Conservation (phyloP, 2,888 invertebrate species). For the Drosophila mayaguana region DNA sequence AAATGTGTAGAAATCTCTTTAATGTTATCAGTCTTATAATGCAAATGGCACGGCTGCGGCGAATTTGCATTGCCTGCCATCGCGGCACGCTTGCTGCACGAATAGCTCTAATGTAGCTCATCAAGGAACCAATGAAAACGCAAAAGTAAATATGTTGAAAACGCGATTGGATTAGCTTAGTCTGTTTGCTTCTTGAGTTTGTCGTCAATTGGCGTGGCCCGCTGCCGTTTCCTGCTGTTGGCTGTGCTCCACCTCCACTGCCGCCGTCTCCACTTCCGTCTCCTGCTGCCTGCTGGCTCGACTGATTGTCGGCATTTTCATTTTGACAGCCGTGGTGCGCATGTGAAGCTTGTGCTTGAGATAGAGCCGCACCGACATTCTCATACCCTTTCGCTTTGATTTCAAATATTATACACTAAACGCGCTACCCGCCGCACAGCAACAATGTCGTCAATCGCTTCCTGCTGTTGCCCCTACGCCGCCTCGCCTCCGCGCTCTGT, state of each 20-base stretch:
- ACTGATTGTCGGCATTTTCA: conserved; percentile 64
- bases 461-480: conserved; percentile 20
- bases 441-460: conserved; percentile 38
- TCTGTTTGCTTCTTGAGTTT: conserved; percentile 47
- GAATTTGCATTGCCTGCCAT: conserved; percentile 30
- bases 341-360: conserved; percentile 76
- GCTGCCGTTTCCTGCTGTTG: conserved; percentile 23
- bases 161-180: conserved; percentile 69
- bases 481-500: conserved; percentile 14
- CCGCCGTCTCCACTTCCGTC: neutral
- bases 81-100: conserved; percentile 52
- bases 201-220: conserved; percentile 43
- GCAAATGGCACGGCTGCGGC: conserved; percentile 78
- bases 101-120: conserved; percentile 66
- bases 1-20: conserved; percentile 81
- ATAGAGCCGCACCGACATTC: conserved; percentile 70
- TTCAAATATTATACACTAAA: conserved; percentile 84
- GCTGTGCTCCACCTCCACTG: conserved; percentile 5
- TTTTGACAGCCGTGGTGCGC: conserved; percentile 84
- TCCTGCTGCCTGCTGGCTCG: conserved; percentile 2
- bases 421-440: conserved; percentile 51
- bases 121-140: conserved; percentile 64
- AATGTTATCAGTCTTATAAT: conserved; percentile 84
- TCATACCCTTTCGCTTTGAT: conserved; percentile 82
- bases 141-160: conserved; percentile 70